Evolutionary conservation across 2,888 invertebrate species (phyloP).

Genomic region (Cordylochernes scorpioides): DNA sequence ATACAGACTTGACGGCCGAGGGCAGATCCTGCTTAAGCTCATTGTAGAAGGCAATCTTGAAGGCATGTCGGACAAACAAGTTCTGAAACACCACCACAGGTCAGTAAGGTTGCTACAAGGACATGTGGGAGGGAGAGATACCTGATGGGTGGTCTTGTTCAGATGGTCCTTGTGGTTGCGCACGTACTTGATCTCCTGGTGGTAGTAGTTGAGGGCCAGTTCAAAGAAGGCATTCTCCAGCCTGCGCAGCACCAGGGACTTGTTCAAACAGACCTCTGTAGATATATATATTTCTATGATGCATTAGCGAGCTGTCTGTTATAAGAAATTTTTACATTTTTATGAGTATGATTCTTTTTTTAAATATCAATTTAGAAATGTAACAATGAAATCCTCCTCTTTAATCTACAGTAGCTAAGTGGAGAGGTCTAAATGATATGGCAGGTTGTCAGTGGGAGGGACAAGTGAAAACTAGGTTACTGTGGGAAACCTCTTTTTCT

Average conservation of each 20-base stretch:
- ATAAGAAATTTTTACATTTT: too few species aligned
- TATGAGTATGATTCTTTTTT: too few species aligned
- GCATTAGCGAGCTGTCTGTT: too few species aligned
- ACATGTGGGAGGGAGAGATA: constrained; percentile 8
- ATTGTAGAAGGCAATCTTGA: constrained; percentile 80
- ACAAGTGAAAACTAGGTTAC: too few species aligned
- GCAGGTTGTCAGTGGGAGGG: too few species aligned
- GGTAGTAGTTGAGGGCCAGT: constrained; percentile 70
- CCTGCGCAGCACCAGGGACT: constrained; percentile 28
- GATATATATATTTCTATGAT: too few species aligned
- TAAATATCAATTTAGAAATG: too few species aligned
- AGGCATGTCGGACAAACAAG: constrained; percentile 77
- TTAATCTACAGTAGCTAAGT: too few species aligned
- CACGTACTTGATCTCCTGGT: constrained; percentile 54
- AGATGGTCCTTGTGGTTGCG: constrained; percentile 69
- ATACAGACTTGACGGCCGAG: constrained; percentile 38
- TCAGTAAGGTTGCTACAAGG: background rate
- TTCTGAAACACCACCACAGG: constrained; percentile 24
- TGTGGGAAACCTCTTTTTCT: too few species aligned
- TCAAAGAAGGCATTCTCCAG: constrained; percentile 82
- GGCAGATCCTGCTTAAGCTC: constrained; percentile 71
- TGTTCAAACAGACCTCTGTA: too few species aligned
- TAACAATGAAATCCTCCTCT: too few species aligned
- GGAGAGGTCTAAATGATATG: too few species aligned
- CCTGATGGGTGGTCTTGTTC: constrained; percentile 63